phyloP scores from a whole-genome alignment of 2,888 invertebrate genomes.

The Tetranychus piercei region DNA sequence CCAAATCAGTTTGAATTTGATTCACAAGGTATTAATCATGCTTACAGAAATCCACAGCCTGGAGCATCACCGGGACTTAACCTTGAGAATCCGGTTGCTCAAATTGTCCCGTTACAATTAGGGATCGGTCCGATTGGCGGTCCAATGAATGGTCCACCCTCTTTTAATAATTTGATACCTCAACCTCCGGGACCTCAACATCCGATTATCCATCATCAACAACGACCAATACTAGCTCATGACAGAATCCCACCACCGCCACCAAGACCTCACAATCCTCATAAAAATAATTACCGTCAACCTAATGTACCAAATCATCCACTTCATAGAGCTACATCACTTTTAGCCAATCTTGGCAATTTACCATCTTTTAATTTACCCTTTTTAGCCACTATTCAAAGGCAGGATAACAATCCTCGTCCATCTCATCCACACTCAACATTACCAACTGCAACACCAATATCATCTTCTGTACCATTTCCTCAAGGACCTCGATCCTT shows the following conservation, averaged over 20 bases:
- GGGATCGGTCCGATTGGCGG: not conserved
- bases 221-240: not conserved
- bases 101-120: constrained; percentile 2
- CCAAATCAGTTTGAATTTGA: no score
- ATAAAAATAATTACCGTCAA: not conserved
- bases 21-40: no score
- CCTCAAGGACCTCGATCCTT: constrained; percentile 24
- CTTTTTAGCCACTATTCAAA: not conserved
- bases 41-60: not conserved
- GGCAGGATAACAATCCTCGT: not conserved
- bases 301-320: not conserved
- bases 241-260: not conserved
- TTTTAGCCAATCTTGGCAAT: not conserved
- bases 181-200: not conserved
- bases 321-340: not conserved
- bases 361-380: constrained; percentile 8
- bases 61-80: not conserved
- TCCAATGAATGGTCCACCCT: not conserved
- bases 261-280: not conserved
- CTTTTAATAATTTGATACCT: not conserved
- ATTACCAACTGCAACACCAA: no score
- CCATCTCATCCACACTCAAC: not conserved
- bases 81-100: constrained; percentile 9
- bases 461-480: constrained; percentile 11
- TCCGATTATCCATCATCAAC: not conserved